Base-by-base conservation (phyloP, 1,140 invertebrate species). In the Papilio dardanus region DNA sequence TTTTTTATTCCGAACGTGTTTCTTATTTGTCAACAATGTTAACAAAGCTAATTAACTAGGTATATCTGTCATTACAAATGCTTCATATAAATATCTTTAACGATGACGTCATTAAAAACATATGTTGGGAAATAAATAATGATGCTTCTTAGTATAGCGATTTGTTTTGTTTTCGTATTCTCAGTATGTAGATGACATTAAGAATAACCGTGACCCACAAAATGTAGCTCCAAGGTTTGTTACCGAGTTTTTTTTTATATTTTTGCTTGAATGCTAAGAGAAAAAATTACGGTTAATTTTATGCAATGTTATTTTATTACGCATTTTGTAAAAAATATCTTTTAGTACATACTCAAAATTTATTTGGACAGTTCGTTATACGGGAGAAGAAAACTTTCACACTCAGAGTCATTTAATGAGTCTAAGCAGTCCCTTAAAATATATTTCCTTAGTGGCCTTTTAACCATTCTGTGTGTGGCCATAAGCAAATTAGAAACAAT, bases 181-280 rank as follows among this genome's bases (percentile, higher is more conserved):
- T 73, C 46, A 73, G 46, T 58, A 73, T 73, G 46, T 54, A 58
- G 69, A 73, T 73, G 46, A 54, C 71, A 73, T 73, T 73, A 58
- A 58, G 46, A 73, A 5, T 19, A 73, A 73, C 71, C 71, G 16
- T 73, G 71, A 73, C 71, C 71, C 46, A 73, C 28, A 69, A 37
- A 69, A 62, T 62, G 54, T 73, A 31, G 30, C 28, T 31, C 8
- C 71, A 73, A 73, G 71, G 71, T 73, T 73, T 54, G 46, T 19
- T 54, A 10, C 19, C 31, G n/a, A 46, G 71, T 35, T 31, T 73
- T 54, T 35, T 31, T 73, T 54, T 33, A 8, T 28, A 21, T 37
- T 71, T 30, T 46, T 31, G 37, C 24, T 68, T 21, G 1, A 21
- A 50, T 28, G 28, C 14, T 46, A 73, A 31, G 50, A 73, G 71